A percentile compares a stretch with the other conserved stretches of the same genome.
Evolutionary conservation across 2,113 vertebrate genomes (phyloP).

Genomic region (Phasianus colchicus): DNA sequence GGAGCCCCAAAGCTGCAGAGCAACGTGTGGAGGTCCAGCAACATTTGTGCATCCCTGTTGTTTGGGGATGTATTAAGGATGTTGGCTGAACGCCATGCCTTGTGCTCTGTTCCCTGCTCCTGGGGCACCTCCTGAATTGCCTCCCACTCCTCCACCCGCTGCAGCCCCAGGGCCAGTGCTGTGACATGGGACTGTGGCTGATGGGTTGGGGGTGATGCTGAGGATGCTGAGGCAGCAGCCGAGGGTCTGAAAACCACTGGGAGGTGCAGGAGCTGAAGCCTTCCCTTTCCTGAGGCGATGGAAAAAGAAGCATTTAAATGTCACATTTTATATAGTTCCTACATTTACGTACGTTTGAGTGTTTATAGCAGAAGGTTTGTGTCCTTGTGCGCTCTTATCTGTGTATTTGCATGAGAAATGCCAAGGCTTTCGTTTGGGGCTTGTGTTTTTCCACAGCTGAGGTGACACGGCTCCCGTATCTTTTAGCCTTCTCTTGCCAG

Average conservation of each 20-base stretch:
- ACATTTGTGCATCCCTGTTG: background rate
- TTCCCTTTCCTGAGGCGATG: background rate
- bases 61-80: background rate
- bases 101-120: background rate
- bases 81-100: background rate
- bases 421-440: slow-evolving; percentile 36
- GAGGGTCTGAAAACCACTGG: background rate
- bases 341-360: slow-evolving; percentile 11
- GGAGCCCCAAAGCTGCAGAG: background rate
- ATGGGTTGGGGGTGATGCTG: background rate
- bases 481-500: slow-evolving; percentile 13
- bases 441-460: slow-evolving; percentile 36
- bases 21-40: background rate
- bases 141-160: background rate
- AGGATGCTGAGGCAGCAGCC: background rate
- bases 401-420: slow-evolving; percentile 52
- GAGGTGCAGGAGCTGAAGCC: background rate
- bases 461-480: background rate
- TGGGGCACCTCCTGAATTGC: background rate
- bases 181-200: background rate
- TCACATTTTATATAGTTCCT: slow-evolving; percentile 15
- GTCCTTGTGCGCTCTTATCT: slow-evolving; percentile 34
- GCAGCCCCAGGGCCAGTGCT: background rate
- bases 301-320: slow-evolving; percentile 45
- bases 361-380: slow-evolving; percentile 22